Evolutionary conservation across 2,797 vertebrate species (phyloP).

Genomic region (Hippoglossus hippoglossus): DNA sequence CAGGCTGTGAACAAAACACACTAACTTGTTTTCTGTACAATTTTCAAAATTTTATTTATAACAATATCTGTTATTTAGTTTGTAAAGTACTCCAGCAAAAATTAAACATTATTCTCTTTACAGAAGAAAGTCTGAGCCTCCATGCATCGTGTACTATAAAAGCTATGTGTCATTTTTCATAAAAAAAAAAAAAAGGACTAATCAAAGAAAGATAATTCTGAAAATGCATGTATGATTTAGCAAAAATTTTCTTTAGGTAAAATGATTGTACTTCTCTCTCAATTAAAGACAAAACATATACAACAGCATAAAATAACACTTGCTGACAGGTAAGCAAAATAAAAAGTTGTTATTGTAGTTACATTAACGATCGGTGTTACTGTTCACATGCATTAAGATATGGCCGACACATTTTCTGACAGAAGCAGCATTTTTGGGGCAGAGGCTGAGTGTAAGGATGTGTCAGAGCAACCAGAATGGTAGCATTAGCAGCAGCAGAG

Average conservation of each 20-base stretch:
- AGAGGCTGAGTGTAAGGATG: conserved; percentile 77
- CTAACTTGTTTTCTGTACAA: conserved; percentile 75
- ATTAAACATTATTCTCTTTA: conserved; percentile 91
- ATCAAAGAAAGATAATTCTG: conserved; percentile 70
- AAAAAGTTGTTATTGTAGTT: conserved; percentile 73
- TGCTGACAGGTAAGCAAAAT: conserved; percentile 75
- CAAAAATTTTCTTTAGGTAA: conserved; percentile 78
- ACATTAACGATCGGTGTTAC: conserved; percentile 70
- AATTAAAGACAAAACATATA: conserved; percentile 75
- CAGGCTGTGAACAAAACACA: neutral
- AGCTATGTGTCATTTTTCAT: conserved; percentile 82
- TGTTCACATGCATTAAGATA: conserved; percentile 81
- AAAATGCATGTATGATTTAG: conserved; percentile 83
- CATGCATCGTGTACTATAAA: conserved; percentile 89
- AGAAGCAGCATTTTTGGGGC: conserved; percentile 82
- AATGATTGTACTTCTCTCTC: conserved; percentile 82
- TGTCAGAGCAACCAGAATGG: conserved; percentile 74
- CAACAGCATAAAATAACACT: conserved; percentile 72
- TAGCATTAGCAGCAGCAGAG: conserved; percentile 81
- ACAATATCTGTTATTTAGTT: conserved; percentile 97
- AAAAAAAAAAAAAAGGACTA: conserved; percentile 64
- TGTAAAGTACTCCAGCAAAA: conserved; percentile 97
- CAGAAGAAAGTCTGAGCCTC: conserved; percentile 84
- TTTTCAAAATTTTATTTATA: conserved; percentile 95
- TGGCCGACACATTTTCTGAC: conserved; percentile 79